Conservation (phyloP, 2,113 vertebrate genomes). For the Micronycteris hirsuta region DNA sequence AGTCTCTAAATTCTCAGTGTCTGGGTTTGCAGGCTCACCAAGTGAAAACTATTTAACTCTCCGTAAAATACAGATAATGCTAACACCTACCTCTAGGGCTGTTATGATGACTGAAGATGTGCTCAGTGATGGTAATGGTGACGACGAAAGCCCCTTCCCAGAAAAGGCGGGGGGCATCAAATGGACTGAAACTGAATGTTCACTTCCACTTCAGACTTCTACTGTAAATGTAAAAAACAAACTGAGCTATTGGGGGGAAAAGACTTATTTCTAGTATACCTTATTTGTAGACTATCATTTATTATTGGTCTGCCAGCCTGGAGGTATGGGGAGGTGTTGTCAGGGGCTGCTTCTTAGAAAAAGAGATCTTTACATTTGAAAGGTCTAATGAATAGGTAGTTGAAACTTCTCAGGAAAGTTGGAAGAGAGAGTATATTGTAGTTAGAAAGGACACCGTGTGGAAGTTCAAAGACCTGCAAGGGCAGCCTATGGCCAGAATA, state of each 20-base stretch:
- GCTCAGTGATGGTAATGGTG: background rate
- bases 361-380: background rate
- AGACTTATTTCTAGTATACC: background rate
- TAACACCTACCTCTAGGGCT: background rate
- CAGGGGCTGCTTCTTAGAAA: background rate
- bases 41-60: background rate
- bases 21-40: background rate
- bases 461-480: background rate
- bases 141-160: background rate
- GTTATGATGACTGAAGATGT: background rate
- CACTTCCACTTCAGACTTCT: background rate
- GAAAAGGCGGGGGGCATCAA: background rate
- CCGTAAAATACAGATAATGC: background rate
- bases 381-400: background rate
- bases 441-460: background rate
- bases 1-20: background rate
- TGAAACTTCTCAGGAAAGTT: background rate
- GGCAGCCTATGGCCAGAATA: background rate
- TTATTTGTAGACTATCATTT: background rate
- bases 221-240: background rate
- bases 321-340: rapidly evolving
- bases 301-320: background rate
- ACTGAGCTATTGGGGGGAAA: background rate
- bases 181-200: background rate
- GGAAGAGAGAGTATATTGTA: background rate